A percentile compares a stretch with the other conserved stretches of the same genome.
These are phyloP conservation scores for Oscheius onirici DNA, from an alignment of 2,888 invertebrate species.

Conservation along the genomic window DNA sequence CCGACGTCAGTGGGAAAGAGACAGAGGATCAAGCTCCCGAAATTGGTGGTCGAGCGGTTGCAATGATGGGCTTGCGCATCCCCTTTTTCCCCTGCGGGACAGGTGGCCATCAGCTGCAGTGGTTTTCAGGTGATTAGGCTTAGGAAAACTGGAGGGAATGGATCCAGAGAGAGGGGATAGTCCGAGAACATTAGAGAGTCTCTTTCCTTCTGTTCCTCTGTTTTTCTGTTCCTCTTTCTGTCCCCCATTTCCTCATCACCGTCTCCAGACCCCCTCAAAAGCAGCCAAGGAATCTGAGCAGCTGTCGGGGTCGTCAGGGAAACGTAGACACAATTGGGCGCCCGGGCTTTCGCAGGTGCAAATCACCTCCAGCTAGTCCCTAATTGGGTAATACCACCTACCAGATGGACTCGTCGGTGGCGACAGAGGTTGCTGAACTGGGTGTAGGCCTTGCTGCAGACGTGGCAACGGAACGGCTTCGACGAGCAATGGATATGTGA, in stretches of 20 bases:
- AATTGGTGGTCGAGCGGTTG: not conserved
- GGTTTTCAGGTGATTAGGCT: too few species aligned
- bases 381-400: constrained; percentile 25
- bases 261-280: not conserved
- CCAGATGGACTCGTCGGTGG: constrained; percentile 98
- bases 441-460: constrained; percentile 97
- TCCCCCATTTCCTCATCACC: not conserved
- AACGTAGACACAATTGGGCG: constrained; percentile 30
- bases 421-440: constrained; percentile 99
- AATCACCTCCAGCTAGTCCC: constrained; percentile 4
- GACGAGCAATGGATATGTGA: constrained; percentile 94
- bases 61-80: constrained; percentile 4
- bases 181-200: too few species aligned
- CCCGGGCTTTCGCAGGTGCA: constrained; percentile 24
- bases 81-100: not conserved
- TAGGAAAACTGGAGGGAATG: too few species aligned
- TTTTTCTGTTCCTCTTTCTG: not conserved
- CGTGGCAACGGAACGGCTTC: constrained; percentile 85
- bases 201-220: not conserved
- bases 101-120: too few species aligned
- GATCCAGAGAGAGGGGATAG: too few species aligned
- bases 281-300: constrained; percentile 22
- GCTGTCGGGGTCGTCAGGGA: constrained; percentile 18
- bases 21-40: not conserved
- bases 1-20: too few species aligned